phyloP scores from a whole-genome alignment of 1,140 invertebrate genomes.

The Lithobius niger region DNA sequence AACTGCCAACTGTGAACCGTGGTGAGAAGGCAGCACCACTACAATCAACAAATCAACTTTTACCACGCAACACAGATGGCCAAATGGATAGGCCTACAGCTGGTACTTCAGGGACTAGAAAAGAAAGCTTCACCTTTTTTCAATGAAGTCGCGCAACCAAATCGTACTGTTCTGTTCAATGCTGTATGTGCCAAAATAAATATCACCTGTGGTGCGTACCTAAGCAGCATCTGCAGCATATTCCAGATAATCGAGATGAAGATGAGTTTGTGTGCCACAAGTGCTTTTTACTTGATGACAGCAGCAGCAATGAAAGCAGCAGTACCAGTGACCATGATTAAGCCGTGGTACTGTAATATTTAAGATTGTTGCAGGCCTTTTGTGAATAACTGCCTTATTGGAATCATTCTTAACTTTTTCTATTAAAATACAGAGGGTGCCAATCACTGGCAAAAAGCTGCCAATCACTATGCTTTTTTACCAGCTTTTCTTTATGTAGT shows the following conservation, averaged over 20 bases:
- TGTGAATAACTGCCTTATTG: too few species aligned
- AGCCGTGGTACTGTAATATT: too few species aligned
- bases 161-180: background rate
- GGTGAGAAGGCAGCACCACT: background rate
- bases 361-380: too few species aligned
- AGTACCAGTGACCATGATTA: too few species aligned
- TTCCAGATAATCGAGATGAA: background rate
- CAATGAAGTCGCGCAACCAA: background rate
- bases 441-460: too few species aligned
- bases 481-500: too few species aligned
- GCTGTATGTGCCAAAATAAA: background rate
- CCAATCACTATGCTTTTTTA: too few species aligned
- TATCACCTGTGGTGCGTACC: background rate
- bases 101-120: background rate
- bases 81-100: background rate
- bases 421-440: too few species aligned
- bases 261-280: background rate
- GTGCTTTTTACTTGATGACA: background rate
- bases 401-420: too few species aligned
- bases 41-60: background rate
- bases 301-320: too few species aligned
- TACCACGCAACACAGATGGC: background rate
- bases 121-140: background rate
- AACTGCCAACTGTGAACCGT: background rate
- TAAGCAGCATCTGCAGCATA: background rate